Evolutionary conservation across 2,113 vertebrate genomes (phyloP), one percentile per base, ranked within the genome.

Genomic region (Sceloporus undulatus): DNA sequence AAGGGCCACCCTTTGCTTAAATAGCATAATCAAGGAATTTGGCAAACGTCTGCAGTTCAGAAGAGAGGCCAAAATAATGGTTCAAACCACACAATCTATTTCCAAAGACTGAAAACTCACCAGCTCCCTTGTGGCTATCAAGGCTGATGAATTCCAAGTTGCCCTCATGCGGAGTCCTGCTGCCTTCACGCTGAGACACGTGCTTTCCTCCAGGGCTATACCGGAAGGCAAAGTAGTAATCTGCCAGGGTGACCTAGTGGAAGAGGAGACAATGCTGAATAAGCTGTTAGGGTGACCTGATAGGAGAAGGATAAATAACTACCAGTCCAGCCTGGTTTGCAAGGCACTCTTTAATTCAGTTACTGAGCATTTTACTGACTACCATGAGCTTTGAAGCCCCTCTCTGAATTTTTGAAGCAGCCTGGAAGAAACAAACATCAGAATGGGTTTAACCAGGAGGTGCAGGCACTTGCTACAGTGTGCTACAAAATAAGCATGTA

Each of bases 81-180:
- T 62, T 52, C n/a, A 9, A 1, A 59, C 52, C 21, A 13, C 68
- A 19, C 3, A 3, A 6, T 38, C 56, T 38, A n/a, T 1, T 40
- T 2, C 5, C 8, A 83, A 48, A 74, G 79, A 5, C 1, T 0
- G 2, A 0, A 77, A 54, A 78, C 97, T 94, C 94, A 99, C 99
- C 98, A 21, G 97, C 97, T 90, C 99, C 98, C 76, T 96, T 98
- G 91, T 99, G 99, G 52, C 96, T 91, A 42, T 99, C 99, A 92
- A 99, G 75, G 87, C 99, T 99, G 93, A 99, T 98, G 86, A 99
- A 98, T 90, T 98, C 97, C 0, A 97, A 3, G 0, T 96, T 93
- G 82, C 98, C 98, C 80, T 99, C 98, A 0, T 99, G 98, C 42
- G 95, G 97, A 0, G 96, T 98, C 90, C 96, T 98, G 96, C 98